phyloP scores from a whole-genome alignment of 2,888 invertebrate species.

The Cephalotes varians region DNA sequence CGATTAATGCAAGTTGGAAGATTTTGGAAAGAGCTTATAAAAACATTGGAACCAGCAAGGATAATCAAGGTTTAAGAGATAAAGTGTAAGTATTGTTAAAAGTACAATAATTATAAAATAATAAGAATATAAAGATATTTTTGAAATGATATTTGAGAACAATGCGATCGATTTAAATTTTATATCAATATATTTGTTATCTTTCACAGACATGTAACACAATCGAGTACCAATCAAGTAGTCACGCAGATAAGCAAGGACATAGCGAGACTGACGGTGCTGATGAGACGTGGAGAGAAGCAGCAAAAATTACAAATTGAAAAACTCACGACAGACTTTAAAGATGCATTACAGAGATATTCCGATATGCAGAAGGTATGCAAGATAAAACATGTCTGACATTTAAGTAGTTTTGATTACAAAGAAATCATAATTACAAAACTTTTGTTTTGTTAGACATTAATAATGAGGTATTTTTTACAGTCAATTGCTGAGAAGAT shows the following conservation, averaged over 20 bases:
- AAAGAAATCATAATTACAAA: neutral
- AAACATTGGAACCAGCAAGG: constrained; percentile 91
- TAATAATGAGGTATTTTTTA: constrained; percentile 43
- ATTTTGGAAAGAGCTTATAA: constrained; percentile 91
- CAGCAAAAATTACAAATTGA: constrained; percentile 94
- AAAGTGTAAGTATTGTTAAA: constrained; percentile 87
- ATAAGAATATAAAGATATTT: neutral
- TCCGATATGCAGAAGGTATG: constrained; percentile 92
- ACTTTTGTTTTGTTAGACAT: neutral
- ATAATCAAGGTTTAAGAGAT: constrained; percentile 90
- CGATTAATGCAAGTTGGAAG: constrained; percentile 91
- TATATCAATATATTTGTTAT: constrained; percentile 37
- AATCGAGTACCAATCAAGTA: constrained; percentile 91
- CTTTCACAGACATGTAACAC: constrained; percentile 90
- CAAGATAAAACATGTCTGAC: neutral
- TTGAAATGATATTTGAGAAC: neutral
- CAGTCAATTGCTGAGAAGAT: constrained; percentile 82
- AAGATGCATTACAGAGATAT: constrained; percentile 92
- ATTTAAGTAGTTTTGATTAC: neutral
- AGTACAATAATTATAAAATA: neutral
- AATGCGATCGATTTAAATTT: neutral
- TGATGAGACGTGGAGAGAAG: constrained; percentile 91
- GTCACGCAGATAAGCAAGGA: constrained; percentile 91
- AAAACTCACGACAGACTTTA: constrained; percentile 93
- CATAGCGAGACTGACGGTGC: constrained; percentile 90